These are phyloP conservation scores for Margarornis squamiger DNA, from an alignment of 2,797 vertebrate species.

Conservation along the genomic window DNA sequence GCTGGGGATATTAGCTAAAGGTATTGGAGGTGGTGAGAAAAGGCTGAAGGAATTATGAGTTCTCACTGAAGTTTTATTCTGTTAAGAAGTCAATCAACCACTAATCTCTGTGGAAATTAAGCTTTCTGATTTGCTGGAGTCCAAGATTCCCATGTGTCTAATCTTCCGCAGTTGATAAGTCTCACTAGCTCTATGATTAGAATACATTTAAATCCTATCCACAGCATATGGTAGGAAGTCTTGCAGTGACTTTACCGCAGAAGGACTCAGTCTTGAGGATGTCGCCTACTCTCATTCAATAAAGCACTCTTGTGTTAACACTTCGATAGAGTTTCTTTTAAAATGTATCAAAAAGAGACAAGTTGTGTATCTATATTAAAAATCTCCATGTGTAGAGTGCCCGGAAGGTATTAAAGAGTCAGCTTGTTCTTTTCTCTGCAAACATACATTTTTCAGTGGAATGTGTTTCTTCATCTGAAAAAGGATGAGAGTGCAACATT, in stretches of 20 bases:
- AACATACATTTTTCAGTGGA: neutral
- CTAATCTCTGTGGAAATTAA: neutral
- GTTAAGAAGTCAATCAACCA: neutral
- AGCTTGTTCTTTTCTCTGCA: neutral
- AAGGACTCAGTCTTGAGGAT: neutral
- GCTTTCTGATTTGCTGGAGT: neutral
- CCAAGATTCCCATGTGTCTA: neutral
- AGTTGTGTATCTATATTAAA: neutral
- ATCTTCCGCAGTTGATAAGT: neutral
- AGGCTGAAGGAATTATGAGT: neutral
- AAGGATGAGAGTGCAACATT: neutral
- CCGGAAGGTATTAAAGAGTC: neutral
- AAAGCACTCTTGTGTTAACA: neutral
- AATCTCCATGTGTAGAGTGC: accelerated
- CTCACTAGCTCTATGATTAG: neutral
- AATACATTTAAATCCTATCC: neutral
- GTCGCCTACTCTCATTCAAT: neutral
- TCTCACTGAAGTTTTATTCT: neutral
- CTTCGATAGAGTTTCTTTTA: neutral
- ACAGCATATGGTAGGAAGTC: neutral
- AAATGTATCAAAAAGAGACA: neutral
- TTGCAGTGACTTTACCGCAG: neutral
- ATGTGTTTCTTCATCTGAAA: neutral
- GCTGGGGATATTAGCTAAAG: neutral
- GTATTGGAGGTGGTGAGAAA: neutral